These are phyloP conservation scores for Urocynchramus pylzowi DNA, from an alignment of 2,113 vertebrate genomes.

Conservation along the genomic window DNA sequence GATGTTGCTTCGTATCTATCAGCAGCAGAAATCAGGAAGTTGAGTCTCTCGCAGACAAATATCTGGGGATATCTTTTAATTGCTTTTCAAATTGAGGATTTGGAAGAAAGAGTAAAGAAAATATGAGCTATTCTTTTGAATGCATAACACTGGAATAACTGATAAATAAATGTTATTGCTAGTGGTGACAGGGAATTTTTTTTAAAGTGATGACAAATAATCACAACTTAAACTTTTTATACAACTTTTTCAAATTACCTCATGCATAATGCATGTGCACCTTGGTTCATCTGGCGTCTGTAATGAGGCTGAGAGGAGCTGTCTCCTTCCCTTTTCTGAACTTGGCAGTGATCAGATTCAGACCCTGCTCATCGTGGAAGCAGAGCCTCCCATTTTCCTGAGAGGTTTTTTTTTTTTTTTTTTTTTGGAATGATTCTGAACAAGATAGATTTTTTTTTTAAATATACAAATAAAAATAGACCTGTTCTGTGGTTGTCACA, in stretches of 20 bases:
- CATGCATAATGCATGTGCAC: not conserved
- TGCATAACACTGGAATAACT: not conserved
- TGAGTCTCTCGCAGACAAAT: not conserved
- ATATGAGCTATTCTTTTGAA: not conserved
- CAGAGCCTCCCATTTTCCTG: not conserved
- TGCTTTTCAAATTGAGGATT: slow-evolving; percentile 21
- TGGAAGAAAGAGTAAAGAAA: not conserved
- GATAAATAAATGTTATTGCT: not conserved
- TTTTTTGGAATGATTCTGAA: not conserved
- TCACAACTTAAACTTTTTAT: not conserved
- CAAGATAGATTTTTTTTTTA: not conserved
- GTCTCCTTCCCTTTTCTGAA: not conserved
- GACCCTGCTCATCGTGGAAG: not conserved
- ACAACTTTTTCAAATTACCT: not conserved
- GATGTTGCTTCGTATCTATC: not conserved
- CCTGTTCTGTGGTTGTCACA: not conserved
- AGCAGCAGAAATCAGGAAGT: slow-evolving; percentile 2
- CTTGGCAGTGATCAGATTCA: not conserved
- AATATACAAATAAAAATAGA: not conserved
- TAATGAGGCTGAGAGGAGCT: not conserved
- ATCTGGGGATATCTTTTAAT: slow-evolving; percentile 19
- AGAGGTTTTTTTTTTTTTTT: too few species aligned
- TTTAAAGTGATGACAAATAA: not conserved
- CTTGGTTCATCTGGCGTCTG: not conserved
- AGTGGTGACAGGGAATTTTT: not conserved